A percentile compares a stretch with the other conserved stretches of the same genome.
These are phyloP conservation scores for Agonopterix arenella DNA, from an alignment of 2,888 invertebrate species.

Conservation along the genomic window DNA sequence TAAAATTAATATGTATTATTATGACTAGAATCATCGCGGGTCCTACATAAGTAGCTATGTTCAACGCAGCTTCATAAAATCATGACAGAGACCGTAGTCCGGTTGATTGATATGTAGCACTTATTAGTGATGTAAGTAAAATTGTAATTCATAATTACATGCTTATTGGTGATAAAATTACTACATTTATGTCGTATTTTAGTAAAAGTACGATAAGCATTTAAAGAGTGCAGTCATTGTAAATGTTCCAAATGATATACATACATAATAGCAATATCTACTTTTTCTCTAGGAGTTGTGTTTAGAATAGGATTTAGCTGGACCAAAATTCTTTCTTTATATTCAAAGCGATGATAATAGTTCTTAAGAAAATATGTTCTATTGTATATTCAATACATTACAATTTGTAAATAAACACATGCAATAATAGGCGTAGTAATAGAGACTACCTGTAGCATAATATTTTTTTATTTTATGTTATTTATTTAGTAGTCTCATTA, in stretches of 20 bases:
- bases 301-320: conserved; percentile 74
- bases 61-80: background rate
- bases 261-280: conserved; percentile 56
- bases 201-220: background rate
- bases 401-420: conserved; percentile 61
- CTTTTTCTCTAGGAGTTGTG: conserved; percentile 58
- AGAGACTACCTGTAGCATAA: conserved; percentile 49
- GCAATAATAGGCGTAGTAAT: conserved; percentile 68
- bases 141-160: conserved; percentile 4
- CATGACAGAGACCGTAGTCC: background rate
- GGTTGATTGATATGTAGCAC: conserved; percentile 1
- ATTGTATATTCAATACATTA: conserved; percentile 55
- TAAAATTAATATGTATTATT: background rate
- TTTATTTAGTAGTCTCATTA: conserved; percentile 62
- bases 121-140: conserved; percentile 8
- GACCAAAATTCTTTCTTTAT: conserved; percentile 70
- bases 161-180: conserved; percentile 8
- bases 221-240: conserved; percentile 33
- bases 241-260: conserved; percentile 31
- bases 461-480: conserved; percentile 47
- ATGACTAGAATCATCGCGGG: conserved; percentile 2
- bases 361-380: conserved; percentile 44
- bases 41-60: conserved; percentile 3
- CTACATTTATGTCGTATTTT: conserved; percentile 5
- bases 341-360: conserved; percentile 52